phyloP scores from a whole-genome alignment of 1,140 invertebrate genomes.

The Phenacoccus solenopsis region DNA sequence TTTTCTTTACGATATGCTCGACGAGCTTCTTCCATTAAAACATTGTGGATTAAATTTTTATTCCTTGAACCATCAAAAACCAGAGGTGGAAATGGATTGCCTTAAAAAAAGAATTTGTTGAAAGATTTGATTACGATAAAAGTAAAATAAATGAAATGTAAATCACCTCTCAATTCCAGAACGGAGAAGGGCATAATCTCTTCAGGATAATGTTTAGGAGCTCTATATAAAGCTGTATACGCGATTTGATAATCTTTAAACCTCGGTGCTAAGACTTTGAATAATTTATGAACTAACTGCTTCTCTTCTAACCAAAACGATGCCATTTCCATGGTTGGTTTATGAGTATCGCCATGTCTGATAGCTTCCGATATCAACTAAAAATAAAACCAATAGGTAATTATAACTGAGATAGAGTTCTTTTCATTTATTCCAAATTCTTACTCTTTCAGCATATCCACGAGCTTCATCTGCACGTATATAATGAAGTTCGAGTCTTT shows the following conservation, averaged over 20 bases:
- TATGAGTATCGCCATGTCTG: slow-evolving; percentile 67
- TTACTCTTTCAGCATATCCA: slow-evolving; percentile 74
- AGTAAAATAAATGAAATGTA: background rate
- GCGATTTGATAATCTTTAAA: slow-evolving; percentile 54
- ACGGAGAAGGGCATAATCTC: slow-evolving; percentile 42
- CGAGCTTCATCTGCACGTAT: slow-evolving; percentile 66
- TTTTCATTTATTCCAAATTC: slow-evolving; percentile 25
- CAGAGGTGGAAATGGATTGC: slow-evolving; percentile 43
- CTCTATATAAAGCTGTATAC: slow-evolving; percentile 59
- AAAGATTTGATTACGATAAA: slow-evolving; percentile 15
- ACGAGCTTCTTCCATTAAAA: slow-evolving; percentile 56
- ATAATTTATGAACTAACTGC: slow-evolving; percentile 78
- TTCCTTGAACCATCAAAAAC: slow-evolving; percentile 41
- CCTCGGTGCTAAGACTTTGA: slow-evolving; percentile 78
- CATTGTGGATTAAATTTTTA: slow-evolving; percentile 52
- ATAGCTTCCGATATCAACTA: slow-evolving; percentile 83
- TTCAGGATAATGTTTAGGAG: slow-evolving; percentile 45
- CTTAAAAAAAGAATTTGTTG: slow-evolving; percentile 19
- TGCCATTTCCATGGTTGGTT: slow-evolving; percentile 76
- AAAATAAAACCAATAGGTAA: slow-evolving; percentile 31
- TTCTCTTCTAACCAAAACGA: slow-evolving; percentile 82
- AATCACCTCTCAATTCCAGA: slow-evolving; percentile 48
- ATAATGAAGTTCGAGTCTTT: slow-evolving; percentile 71
- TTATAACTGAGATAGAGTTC: background rate
- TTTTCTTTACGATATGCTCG: slow-evolving; percentile 43